Conservation (phyloP, 2,113 vertebrate genomes). For the Scytalopus superciliaris region DNA sequence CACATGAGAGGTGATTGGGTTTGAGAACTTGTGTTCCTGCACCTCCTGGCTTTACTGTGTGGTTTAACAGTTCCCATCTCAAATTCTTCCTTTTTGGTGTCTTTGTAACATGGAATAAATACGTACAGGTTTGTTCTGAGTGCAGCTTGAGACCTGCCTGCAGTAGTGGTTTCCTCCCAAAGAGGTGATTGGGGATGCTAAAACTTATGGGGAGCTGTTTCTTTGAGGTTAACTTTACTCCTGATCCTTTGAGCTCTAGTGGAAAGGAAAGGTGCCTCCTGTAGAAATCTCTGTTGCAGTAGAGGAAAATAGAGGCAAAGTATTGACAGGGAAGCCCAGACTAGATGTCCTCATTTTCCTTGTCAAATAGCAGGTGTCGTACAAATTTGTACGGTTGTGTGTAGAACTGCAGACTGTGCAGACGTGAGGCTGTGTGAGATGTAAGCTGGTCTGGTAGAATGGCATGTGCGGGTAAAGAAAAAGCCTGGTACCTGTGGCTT, state of each 20-base stretch:
- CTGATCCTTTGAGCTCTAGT: neutral
- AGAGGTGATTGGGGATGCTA: neutral
- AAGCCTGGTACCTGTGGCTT: neutral
- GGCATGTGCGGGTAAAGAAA: neutral
- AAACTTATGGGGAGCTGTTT: neutral
- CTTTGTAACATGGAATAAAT: neutral
- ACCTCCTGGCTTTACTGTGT: neutral
- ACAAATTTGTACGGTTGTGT: neutral
- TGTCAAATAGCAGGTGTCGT: neutral
- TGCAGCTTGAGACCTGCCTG: neutral
- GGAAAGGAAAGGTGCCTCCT: neutral
- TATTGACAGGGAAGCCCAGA: neutral
- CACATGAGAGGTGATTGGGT: neutral
- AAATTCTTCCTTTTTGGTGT: neutral
- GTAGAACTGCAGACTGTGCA: neutral
- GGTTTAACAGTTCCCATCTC: neutral
- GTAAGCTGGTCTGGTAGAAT: neutral
- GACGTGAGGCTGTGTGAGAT: neutral
- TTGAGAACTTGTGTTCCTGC: neutral
- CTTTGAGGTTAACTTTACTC: neutral
- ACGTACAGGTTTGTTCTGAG: accelerated
- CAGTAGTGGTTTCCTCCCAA: neutral
- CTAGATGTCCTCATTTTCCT: neutral
- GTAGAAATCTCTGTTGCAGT: neutral
- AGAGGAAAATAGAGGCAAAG: neutral